Percentiles rank a stretch among this genome's conserved stretches.
These are phyloP conservation scores for Synergus itoensis DNA, from an alignment of 2,888 invertebrate genomes.

Conservation along the genomic window DNA sequence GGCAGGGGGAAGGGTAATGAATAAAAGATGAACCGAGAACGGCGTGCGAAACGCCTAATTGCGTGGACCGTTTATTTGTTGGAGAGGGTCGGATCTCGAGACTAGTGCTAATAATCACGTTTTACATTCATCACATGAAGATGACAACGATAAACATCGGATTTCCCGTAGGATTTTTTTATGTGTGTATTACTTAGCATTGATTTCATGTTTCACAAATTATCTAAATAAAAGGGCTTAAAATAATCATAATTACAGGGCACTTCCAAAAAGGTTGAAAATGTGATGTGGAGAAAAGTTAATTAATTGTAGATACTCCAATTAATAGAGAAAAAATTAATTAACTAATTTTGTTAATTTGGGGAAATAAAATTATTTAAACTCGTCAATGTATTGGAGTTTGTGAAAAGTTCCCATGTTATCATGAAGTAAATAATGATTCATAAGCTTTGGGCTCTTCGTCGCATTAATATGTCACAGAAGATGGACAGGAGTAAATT, in stretches of 20 bases:
- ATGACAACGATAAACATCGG: constrained; percentile 50
- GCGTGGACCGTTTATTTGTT: constrained; percentile 72
- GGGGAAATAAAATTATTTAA: neutral
- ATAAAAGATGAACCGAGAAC: constrained; percentile 74
- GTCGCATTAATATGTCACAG: constrained; percentile 44
- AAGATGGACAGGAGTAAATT: constrained; percentile 64
- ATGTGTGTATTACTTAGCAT: neutral
- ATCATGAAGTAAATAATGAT: neutral
- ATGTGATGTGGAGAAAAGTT: too few relatives aligned
- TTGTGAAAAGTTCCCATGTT: constrained; percentile 25
- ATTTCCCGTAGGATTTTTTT: neutral
- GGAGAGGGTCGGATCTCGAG: constrained; percentile 56
- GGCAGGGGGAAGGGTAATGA: constrained; percentile 65
- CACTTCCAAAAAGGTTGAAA: too few relatives aligned
- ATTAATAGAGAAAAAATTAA: too few relatives aligned
- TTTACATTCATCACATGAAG: constrained; percentile 64
- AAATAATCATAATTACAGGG: too few relatives aligned
- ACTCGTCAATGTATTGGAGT: neutral
- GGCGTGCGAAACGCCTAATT: constrained; percentile 75
- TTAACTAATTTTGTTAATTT: too few relatives aligned
- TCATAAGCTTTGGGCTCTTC: constrained; percentile 35
- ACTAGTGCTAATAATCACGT: constrained; percentile 63
- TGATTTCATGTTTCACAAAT: neutral
- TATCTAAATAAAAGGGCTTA: neutral
- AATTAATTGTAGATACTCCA: too few relatives aligned